A percentile compares a stretch with the other conserved stretches of the same genome.
These are phyloP conservation scores for Rhinichthys osculus DNA, from an alignment of 2,797 vertebrate species.

Conservation along the genomic window DNA sequence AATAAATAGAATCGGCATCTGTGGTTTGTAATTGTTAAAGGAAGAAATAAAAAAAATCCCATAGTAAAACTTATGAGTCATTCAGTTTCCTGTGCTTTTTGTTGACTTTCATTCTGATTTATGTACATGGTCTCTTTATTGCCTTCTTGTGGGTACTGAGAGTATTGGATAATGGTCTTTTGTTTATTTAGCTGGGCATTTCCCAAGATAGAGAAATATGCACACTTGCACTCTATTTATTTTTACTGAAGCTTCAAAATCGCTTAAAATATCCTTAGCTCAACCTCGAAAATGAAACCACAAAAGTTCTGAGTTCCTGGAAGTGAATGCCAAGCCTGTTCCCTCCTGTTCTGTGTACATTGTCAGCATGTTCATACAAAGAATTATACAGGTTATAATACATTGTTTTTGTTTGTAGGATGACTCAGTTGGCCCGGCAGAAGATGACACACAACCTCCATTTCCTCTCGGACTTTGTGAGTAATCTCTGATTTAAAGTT, in stretches of 20 bases:
- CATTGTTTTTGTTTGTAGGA: conserved; percentile 66
- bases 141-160: conserved; percentile 21
- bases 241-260: conserved; percentile 8
- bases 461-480: conserved; percentile 78
- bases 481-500: conserved; percentile 37
- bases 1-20: neutral
- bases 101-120: neutral
- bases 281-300: neutral
- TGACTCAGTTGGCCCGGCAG: conserved; percentile 71
- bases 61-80: neutral
- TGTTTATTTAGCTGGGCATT: conserved; percentile 47
- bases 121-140: neutral
- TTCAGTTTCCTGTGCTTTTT: neutral
- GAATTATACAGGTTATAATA: conserved; percentile 27
- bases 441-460: conserved; percentile 70
- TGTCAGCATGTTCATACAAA: neutral
- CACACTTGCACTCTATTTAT: neutral
- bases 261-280: neutral
- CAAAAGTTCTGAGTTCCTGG: neutral
- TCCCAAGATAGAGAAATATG: conserved; percentile 10
- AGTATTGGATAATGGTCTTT: neutral
- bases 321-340: neutral
- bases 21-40: neutral
- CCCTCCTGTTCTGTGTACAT: neutral
- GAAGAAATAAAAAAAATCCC: neutral